Evolutionary conservation across 2,113 vertebrate species (phyloP), one percentile per base, ranked within the genome.

Genomic region (Numida meleagris): DNA sequence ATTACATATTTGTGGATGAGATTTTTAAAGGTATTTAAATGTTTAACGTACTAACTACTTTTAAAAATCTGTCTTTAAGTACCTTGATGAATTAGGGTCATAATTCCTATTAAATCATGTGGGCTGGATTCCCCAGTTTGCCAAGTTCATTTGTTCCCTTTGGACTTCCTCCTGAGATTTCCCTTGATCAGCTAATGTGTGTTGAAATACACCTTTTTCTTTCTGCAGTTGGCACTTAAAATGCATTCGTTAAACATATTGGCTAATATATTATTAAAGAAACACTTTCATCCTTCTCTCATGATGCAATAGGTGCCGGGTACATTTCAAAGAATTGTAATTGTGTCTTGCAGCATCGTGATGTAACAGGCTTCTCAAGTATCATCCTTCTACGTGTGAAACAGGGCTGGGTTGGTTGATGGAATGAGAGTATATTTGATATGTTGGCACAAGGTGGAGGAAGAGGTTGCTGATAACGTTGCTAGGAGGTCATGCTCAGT

Each of bases 231-330:
- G 76, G 85, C 75, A 83, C 86, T 93, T 75, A 90, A 90, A 95
- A 79, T 50, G 25, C 38, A 58, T 88, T 94, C 86, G 88, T 95
- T 97, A 96, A 94, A 81, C 74, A 84, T 0, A 0, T 84, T 92
- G 76, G 85, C 85, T 95, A 97, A 95, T 88, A 86, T 1, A 27
- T 88, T 95, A 90, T 95, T 95, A 95, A 90, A 86, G 89, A 80
- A 95, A 68, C 43, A 91, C 82, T 93, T 95, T 95, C 94, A 96
- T 94, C 93, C 88, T 88, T 81, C 82, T 95, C 48, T 88, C 70
- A 79, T 94, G 94, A 94, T 95, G 91, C 93, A 95, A 93, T 78
- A 62, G 42, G 70, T 76, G 17, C 77, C 90, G 86, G 86, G 62
- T 92, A 67, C 79, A 67, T 95, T 96, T 95, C 87, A 88, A 78